A percentile compares a stretch with the other conserved stretches of the same genome.
These are phyloP conservation scores for Bombyx mandarina DNA, from an alignment of 1,140 invertebrate genomes.

Conservation along the genomic window DNA sequence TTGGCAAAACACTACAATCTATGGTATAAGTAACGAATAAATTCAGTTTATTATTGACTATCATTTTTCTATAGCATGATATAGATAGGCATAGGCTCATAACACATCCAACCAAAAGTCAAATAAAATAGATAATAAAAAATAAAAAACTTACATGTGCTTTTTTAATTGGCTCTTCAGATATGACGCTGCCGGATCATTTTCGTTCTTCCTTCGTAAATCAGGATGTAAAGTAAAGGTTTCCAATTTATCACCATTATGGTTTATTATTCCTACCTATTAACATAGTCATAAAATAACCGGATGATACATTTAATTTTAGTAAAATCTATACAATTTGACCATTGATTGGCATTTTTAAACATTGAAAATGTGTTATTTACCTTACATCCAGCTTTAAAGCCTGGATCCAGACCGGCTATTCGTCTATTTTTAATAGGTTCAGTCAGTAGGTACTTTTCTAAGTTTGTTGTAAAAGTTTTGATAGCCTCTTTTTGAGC, in stretches of 20 bases:
- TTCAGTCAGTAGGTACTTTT: slow-evolving; percentile 83
- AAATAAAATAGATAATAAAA: background rate
- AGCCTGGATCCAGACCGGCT: slow-evolving; percentile 91
- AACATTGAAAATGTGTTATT: slow-evolving; percentile 24
- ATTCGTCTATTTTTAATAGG: slow-evolving; percentile 86
- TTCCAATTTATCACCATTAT: slow-evolving; percentile 79
- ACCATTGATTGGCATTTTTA: no score
- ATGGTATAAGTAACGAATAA: no score
- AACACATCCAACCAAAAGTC: no score
- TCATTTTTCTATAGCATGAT: no score
- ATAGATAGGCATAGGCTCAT: no score
- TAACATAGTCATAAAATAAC: background rate
- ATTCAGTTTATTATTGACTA: no score
- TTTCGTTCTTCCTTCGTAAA: slow-evolving; percentile 27
- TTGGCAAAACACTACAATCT: background rate
- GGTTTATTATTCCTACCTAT: slow-evolving; percentile 57
- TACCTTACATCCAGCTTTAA: slow-evolving; percentile 88
- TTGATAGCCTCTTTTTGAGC: slow-evolving; percentile 87
- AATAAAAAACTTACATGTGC: slow-evolving; percentile 29
- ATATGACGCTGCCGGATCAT: slow-evolving; percentile 47
- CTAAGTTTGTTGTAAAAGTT: slow-evolving; percentile 88
- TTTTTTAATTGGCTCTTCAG: slow-evolving; percentile 39
- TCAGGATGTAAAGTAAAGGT: slow-evolving; percentile 80
- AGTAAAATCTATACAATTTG: no score
- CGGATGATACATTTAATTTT: no score